These are phyloP conservation scores for Zosterops japonicus DNA, from an alignment of 2,113 vertebrate genomes.

Conservation along the genomic window DNA sequence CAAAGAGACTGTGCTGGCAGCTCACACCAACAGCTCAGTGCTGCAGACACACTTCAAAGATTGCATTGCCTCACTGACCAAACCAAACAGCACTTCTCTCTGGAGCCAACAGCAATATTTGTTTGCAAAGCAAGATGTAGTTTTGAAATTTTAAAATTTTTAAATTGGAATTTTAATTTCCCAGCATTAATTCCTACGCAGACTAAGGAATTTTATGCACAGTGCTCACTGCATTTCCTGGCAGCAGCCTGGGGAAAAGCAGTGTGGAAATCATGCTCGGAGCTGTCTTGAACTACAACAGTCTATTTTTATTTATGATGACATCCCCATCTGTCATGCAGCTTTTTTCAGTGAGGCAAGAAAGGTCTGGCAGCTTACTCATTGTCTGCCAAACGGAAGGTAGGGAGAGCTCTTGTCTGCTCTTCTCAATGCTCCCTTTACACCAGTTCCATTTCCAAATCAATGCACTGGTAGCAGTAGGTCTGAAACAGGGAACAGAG, in stretches of 20 bases:
- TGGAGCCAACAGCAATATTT: not conserved
- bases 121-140: not conserved
- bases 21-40: not conserved
- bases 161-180: not conserved
- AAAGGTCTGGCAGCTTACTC: not conserved
- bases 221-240: not conserved
- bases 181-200: not conserved
- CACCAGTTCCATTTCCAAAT: not conserved
- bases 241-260: not conserved
- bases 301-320: conserved; percentile 29
- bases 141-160: not conserved
- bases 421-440: not conserved
- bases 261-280: not conserved
- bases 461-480: not conserved
- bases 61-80: not conserved
- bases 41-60: not conserved
- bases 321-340: not conserved
- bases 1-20: not conserved
- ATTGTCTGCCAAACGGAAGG: not conserved
- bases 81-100: not conserved
- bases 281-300: not conserved
- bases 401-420: not conserved
- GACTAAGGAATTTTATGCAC: not conserved
- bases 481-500: not conserved
- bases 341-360: not conserved